These are phyloP conservation scores for Nesogale talazaci DNA, from an alignment of 2,113 vertebrate species.

Conservation along the genomic window DNA sequence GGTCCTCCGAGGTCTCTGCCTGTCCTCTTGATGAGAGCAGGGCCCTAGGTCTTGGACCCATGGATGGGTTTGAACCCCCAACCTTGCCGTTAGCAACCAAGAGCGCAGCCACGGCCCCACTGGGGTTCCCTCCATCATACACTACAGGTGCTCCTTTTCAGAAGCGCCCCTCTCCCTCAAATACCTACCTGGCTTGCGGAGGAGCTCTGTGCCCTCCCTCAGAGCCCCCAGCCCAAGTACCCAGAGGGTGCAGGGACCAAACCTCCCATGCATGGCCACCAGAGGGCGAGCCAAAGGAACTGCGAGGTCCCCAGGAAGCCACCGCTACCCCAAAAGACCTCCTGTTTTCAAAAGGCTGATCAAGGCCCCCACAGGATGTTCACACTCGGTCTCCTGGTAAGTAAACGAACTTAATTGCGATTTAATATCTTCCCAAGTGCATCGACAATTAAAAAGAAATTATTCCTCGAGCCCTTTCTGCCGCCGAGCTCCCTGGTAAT, in stretches of 20 bases:
- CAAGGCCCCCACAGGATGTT: neutral
- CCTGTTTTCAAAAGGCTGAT: neutral
- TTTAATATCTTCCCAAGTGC: conserved; percentile 76
- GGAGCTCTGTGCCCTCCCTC: too few species aligned
- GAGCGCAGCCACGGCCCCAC: too few species aligned
- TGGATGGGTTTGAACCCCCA: neutral
- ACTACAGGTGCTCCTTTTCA: too few species aligned
- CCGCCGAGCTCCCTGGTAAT: conserved; percentile 56
- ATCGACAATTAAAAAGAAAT: conserved; percentile 76
- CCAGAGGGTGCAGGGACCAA: too few species aligned
- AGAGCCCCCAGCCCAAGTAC: too few species aligned
- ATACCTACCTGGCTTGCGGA: too few species aligned
- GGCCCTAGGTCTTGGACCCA: neutral
- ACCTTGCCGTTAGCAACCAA: neutral
- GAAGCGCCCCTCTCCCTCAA: too few species aligned
- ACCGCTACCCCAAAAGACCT: neutral
- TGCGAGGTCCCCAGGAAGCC: neutral
- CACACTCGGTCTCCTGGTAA: conserved; percentile 61
- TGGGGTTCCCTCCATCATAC: too few species aligned
- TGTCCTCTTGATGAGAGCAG: neutral
- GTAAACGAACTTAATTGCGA: conserved; percentile 59
- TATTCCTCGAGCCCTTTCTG: conserved; percentile 56
- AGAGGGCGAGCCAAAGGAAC: conserved; percentile 62
- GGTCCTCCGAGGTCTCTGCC: too few species aligned
- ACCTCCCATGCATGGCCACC: conserved; percentile 3